Conservation (phyloP, 2,113 vertebrate genomes). For the Pseudolaguvia tuberculata region DNA sequence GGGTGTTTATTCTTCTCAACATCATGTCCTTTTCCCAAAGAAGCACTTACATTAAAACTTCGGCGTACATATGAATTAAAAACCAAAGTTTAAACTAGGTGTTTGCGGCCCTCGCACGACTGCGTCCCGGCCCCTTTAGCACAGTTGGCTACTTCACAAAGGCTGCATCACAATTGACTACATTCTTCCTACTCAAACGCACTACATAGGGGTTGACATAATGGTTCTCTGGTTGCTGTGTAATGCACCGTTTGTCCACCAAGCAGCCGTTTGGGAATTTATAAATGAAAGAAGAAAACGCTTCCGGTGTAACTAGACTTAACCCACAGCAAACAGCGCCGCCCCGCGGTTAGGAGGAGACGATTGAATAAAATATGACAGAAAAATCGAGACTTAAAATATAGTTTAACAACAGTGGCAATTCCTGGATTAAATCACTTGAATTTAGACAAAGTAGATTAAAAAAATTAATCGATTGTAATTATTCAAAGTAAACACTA, state of each 20-base stretch:
- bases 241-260: slow-evolving; percentile 64
- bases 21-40: not conserved
- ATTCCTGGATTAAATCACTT: no score
- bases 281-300: slow-evolving; percentile 53
- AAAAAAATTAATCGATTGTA: no score
- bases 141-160: slow-evolving; percentile 70
- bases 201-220: not conserved
- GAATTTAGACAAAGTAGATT: no score
- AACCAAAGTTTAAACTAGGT: slow-evolving; percentile 10
- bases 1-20: slow-evolving; percentile 18
- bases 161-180: slow-evolving; percentile 26
- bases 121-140: slow-evolving; percentile 53
- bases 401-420: no score
- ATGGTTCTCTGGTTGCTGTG: not conserved
- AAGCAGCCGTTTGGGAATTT: slow-evolving; percentile 45
- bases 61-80: not conserved
- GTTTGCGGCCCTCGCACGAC: slow-evolving; percentile 10
- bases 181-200: not conserved
- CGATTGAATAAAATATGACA: no score
- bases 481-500: no score
- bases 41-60: not conserved
- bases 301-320: slow-evolving; percentile 51
- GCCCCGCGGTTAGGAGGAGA: not conserved
- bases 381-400: no score
- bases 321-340: not conserved